phyloP scores from a whole-genome alignment of 92 coral and sea anemone species.

The Parazoanthus atlanticus region DNA sequence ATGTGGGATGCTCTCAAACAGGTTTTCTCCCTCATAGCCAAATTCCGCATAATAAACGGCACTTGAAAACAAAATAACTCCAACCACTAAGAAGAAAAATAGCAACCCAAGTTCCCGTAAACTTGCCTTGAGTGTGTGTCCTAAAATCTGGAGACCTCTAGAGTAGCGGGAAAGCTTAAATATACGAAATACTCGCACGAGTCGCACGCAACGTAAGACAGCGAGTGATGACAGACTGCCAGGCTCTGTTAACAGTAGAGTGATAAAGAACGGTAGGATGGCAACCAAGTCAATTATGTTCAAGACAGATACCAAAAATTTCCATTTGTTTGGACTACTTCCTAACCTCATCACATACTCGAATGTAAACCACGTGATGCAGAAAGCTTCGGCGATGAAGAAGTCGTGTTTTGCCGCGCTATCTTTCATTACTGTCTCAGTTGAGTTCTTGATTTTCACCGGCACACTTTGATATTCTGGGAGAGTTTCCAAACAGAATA shows the following conservation, averaged over 20 bases:
- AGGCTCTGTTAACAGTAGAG: slow-evolving; percentile 79
- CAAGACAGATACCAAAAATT: slow-evolving; percentile 82
- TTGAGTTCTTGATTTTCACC: slow-evolving; percentile 35
- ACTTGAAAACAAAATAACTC: slow-evolving; percentile 91
- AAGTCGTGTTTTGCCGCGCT: slow-evolving; percentile 59
- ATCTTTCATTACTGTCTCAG: slow-evolving; percentile 6
- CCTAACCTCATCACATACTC: slow-evolving; percentile 83
- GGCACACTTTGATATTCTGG: slow-evolving; percentile 80
- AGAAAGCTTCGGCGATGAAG: slow-evolving; percentile 82
- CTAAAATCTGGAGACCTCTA: slow-evolving; percentile 94
- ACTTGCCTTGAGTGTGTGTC: slow-evolving; percentile 97
- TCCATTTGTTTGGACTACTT: slow-evolving; percentile 92
- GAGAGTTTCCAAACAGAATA: slow-evolving; percentile 95
- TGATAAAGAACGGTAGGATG: slow-evolving; percentile 88
- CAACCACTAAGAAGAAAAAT: slow-evolving; percentile 94
- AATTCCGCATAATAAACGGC: slow-evolving; percentile 94
- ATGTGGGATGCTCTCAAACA: slow-evolving; percentile 89
- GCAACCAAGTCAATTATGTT: slow-evolving; percentile 93
- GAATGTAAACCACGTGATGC: slow-evolving; percentile 92
- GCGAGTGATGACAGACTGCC: slow-evolving; percentile 90
- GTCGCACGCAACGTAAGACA: slow-evolving; percentile 84
- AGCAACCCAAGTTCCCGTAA: slow-evolving; percentile 90
- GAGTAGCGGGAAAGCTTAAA: slow-evolving; percentile 98
- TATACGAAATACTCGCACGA: slow-evolving; percentile 93
- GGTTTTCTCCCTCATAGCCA: slow-evolving; percentile 63